Evolutionary conservation across 2,797 vertebrate genomes (phyloP).

Genomic region (Echiichthys vipera): DNA sequence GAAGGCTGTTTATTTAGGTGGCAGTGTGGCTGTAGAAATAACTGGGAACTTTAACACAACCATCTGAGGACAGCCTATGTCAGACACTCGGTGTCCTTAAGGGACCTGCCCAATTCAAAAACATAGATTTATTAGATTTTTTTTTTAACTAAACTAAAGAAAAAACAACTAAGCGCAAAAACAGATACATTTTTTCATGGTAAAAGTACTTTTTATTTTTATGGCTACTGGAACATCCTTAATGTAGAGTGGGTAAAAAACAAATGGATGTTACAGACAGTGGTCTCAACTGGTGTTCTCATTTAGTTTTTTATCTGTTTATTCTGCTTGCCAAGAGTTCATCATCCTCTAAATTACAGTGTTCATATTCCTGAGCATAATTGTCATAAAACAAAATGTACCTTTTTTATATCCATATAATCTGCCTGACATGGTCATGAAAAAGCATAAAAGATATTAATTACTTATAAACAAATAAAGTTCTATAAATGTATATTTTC

Average conservation of each 20-base stretch:
- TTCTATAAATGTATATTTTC: conserved; percentile 41
- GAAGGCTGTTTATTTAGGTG: conserved; percentile 79
- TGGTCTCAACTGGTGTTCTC: conserved; percentile 34
- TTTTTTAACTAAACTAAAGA: conserved; percentile 26
- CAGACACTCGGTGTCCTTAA: conserved; percentile 64
- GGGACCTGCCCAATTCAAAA: conserved; percentile 46
- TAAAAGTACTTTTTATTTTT: not conserved
- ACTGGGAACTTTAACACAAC: conserved; percentile 62
- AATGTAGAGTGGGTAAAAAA: conserved; percentile 21
- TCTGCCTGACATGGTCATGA: conserved; percentile 28
- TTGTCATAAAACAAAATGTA: conserved; percentile 44
- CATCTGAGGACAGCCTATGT: conserved; percentile 64
- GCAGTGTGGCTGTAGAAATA: conserved; percentile 73
- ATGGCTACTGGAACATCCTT: conserved; percentile 7
- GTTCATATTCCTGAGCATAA: conserved; percentile 50
- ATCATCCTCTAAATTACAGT: conserved; percentile 57
- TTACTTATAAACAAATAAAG: conserved; percentile 31
- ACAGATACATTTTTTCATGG: conserved; percentile 26
- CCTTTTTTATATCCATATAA: conserved; percentile 38
- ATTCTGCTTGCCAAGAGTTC: conserved; percentile 60
- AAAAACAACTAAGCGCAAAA: conserved; percentile 40
- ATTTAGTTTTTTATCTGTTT: conserved; percentile 62
- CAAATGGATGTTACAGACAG: conserved; percentile 36
- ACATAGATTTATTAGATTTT: conserved; percentile 4
- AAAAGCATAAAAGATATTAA: conserved; percentile 47